Conservation (phyloP, 2,113 vertebrate species). For the Charina bottae region DNA sequence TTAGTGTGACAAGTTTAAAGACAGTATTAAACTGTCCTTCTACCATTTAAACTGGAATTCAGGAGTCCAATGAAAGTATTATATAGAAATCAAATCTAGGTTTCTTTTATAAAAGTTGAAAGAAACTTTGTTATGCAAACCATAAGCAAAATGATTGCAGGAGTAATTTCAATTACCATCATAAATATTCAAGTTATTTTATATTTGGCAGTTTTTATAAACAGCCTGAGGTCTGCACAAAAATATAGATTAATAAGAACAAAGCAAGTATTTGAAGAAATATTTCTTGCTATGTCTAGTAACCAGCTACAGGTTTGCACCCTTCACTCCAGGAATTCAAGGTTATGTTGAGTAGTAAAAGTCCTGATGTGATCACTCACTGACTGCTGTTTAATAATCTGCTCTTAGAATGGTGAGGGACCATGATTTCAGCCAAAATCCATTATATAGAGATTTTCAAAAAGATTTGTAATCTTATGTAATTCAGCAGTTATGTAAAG, state of each 20-base stretch:
- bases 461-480: slow-evolving; percentile 36
- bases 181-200: slow-evolving; percentile 76
- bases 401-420: neutral
- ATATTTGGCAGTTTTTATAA: slow-evolving; percentile 75
- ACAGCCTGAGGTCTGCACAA: slow-evolving; percentile 80
- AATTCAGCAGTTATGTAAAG: slow-evolving; percentile 14
- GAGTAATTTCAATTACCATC: slow-evolving; percentile 76
- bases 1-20: slow-evolving; percentile 78
- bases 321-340: slow-evolving; percentile 77
- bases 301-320: slow-evolving; percentile 80
- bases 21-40: slow-evolving; percentile 78
- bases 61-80: slow-evolving; percentile 76
- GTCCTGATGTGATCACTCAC: slow-evolving; percentile 48
- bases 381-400: neutral
- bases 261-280: slow-evolving; percentile 81
- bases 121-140: slow-evolving; percentile 77
- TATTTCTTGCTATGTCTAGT: slow-evolving; percentile 86
- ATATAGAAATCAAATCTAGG: slow-evolving; percentile 78
- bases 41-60: slow-evolving; percentile 79
- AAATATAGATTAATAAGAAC: slow-evolving; percentile 80
- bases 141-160: slow-evolving; percentile 76
- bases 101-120: slow-evolving; percentile 78
- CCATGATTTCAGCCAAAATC: slow-evolving; percentile 53
- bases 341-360: slow-evolving; percentile 55
- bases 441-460: slow-evolving; percentile 37